phyloP scores from a whole-genome alignment of 2,888 invertebrate genomes.

The Pteria penguin region DNA sequence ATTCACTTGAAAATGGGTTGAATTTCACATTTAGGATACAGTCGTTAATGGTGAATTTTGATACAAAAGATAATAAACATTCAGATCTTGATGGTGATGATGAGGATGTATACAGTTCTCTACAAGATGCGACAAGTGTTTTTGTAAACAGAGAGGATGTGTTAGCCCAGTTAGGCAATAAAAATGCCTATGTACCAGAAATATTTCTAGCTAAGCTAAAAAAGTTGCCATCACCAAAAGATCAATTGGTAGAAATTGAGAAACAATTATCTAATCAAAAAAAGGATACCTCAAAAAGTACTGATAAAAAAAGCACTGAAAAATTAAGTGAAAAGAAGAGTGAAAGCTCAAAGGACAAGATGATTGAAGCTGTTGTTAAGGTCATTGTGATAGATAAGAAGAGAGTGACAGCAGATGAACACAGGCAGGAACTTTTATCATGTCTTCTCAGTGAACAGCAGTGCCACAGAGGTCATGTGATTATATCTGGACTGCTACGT shows the following conservation, averaged over 20 bases:
- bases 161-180: slow-evolving; percentile 51
- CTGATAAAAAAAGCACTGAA: slow-evolving; percentile 23
- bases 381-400: slow-evolving; percentile 68
- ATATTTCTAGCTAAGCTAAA: slow-evolving; percentile 65
- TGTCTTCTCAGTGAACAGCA: slow-evolving; percentile 61
- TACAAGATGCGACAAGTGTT: slow-evolving; percentile 63
- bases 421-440: slow-evolving; percentile 51
- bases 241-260: slow-evolving; percentile 48
- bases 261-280: slow-evolving; percentile 37
- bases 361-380: slow-evolving; percentile 57
- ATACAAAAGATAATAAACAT: slow-evolving; percentile 17
- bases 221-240: slow-evolving; percentile 66
- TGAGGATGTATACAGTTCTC: slow-evolving; percentile 23
- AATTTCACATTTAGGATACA: slow-evolving; percentile 66
- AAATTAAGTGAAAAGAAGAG: slow-evolving; percentile 17
- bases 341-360: slow-evolving; percentile 1
- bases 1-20: slow-evolving; percentile 45
- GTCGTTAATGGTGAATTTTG: slow-evolving; percentile 46
- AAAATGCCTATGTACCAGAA: slow-evolving; percentile 52
- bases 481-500: slow-evolving; percentile 68
- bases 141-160: slow-evolving; percentile 65
- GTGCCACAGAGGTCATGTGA: slow-evolving; percentile 64
- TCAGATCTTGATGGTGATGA: slow-evolving; percentile 1
- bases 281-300: slow-evolving; percentile 30
- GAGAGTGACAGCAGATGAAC: slow-evolving; percentile 51